Evolutionary conservation across 2,113 vertebrate species (phyloP).

Genomic region (Chelonoidis abingdonii): DNA sequence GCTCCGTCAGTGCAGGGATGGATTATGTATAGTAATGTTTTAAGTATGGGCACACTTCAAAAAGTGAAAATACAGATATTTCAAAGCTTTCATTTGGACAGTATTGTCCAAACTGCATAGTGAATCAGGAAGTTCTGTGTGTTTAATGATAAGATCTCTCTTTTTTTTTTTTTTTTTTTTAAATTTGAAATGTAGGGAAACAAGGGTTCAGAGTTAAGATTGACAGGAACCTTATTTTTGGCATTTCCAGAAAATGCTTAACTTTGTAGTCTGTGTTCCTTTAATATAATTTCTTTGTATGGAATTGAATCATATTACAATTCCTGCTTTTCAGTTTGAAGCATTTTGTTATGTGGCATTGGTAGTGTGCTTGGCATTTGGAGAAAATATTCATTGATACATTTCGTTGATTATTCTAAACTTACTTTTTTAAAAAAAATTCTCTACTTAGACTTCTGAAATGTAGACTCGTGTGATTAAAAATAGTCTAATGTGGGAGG

Average conservation of each 20-base stretch:
- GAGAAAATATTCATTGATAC: not conserved
- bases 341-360: not conserved
- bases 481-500: slow-evolving; percentile 45
- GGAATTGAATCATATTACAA: not conserved
- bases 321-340: not conserved
- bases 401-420: not conserved
- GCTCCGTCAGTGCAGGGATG: not conserved
- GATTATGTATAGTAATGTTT: not conserved
- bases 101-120: not conserved
- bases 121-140: not conserved
- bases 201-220: not conserved
- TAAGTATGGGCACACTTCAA: not conserved
- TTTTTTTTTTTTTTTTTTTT: too few relatives aligned
- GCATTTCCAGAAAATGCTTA: not conserved
- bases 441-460: not conserved
- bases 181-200: not conserved
- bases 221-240: not conserved
- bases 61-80: not conserved
- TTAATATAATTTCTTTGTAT: not conserved
- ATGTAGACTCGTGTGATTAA: slow-evolving; percentile 18
- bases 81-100: not conserved
- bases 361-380: not conserved
- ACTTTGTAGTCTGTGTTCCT: not conserved
- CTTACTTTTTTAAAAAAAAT: not conserved
- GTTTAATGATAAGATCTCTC: too few relatives aligned